Conservation (phyloP, 1,140 invertebrate genomes). For the Lepidotrigona ventralis region DNA sequence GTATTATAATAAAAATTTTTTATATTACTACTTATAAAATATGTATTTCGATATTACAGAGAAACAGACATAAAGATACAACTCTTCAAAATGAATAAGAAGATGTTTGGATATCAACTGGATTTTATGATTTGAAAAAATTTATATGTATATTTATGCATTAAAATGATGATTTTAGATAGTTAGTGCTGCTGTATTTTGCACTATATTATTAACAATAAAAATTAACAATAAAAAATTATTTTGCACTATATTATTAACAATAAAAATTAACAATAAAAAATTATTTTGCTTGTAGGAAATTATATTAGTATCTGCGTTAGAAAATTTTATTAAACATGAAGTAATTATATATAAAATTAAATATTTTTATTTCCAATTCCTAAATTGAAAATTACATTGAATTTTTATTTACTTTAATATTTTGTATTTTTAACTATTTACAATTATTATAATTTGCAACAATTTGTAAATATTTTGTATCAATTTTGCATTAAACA, state of each 20-base stretch:
- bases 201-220: neutral
- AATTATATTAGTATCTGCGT: neutral
- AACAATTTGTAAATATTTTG: no score
- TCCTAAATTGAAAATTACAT: neutral
- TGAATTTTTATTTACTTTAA: neutral
- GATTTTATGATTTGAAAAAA: neutral
- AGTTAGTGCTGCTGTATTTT: neutral
- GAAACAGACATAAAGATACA: slow-evolving; percentile 33
- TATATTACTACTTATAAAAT: neutral
- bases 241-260: neutral
- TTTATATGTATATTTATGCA: neutral
- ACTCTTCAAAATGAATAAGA: slow-evolving; percentile 23
- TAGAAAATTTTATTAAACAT: no score
- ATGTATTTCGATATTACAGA: slow-evolving; percentile 37
- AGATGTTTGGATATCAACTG: neutral
- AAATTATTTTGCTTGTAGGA: slow-evolving; percentile 3
- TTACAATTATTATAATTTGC: no score
- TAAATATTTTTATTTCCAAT: slow-evolving; percentile 2
- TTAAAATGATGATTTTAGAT: neutral
- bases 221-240: neutral
- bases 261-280: no score
- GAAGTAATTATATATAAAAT: slow-evolving; percentile 1
- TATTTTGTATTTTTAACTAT: neutral
- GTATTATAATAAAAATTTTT: neutral
- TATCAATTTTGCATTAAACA: no score